Conservation (phyloP, 2,797 vertebrate species). For the Mormyrops attenuatus region DNA sequence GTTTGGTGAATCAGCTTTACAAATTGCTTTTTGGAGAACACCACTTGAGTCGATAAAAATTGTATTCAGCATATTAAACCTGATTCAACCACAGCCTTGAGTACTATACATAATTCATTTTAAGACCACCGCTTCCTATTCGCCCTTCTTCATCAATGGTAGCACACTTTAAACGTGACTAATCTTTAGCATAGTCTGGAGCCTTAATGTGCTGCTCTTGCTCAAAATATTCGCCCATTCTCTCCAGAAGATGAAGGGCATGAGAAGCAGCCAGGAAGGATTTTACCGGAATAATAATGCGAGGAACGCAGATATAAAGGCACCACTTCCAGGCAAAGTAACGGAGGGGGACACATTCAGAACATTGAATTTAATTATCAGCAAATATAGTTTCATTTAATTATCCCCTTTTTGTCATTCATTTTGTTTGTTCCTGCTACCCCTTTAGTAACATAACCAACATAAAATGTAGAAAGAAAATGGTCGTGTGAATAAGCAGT, state of each 20-base stretch:
- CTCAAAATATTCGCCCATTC: neutral
- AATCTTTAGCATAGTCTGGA: neutral
- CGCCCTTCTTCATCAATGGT: neutral
- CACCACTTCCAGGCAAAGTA: neutral
- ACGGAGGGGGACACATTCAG: neutral
- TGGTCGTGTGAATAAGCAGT: neutral
- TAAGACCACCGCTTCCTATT: neutral
- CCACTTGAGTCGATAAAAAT: constrained; percentile 21
- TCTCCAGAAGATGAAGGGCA: neutral
- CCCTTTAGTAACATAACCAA: neutral
- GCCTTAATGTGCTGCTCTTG: neutral
- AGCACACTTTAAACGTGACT: neutral
- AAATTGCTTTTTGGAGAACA: constrained; percentile 20
- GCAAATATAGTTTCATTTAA: neutral
- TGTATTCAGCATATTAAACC: constrained; percentile 17
- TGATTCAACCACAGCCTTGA: constrained; percentile 5
- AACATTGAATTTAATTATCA: neutral
- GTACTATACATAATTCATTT: neutral
- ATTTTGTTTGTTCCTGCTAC: neutral
- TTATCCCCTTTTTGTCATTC: neutral
- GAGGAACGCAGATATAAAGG: neutral
- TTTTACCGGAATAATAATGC: neutral
- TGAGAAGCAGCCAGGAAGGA: neutral
- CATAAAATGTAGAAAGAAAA: neutral
- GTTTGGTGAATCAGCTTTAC: constrained; percentile 16